Conservation (phyloP, 2,113 vertebrate species). For the Hipposideros armiger region DNA sequence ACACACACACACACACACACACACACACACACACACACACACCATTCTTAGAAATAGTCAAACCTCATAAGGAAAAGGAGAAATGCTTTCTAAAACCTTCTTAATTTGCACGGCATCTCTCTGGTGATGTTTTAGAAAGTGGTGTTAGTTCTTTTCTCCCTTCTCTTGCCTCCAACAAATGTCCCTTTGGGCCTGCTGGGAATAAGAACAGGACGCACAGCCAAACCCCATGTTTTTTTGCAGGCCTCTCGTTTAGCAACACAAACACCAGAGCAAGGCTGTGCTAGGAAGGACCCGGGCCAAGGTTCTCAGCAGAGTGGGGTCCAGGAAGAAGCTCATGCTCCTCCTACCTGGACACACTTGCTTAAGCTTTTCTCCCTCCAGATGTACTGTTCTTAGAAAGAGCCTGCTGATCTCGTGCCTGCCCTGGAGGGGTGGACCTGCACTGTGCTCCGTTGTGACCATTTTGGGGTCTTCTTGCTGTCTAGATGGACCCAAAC, state of each 20-base stretch:
- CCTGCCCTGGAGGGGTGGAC: background rate
- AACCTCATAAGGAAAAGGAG: background rate
- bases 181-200: background rate
- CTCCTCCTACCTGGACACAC: background rate
- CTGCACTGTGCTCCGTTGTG: background rate
- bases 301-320: background rate
- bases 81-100: background rate
- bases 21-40: background rate
- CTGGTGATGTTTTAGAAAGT: background rate
- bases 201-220: background rate
- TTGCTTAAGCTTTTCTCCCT: background rate
- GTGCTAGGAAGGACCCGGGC: background rate
- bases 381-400: background rate
- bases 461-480: background rate
- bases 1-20: too few relatives aligned
- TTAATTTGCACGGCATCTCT: background rate
- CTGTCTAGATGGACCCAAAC: background rate
- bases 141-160: background rate
- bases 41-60: background rate
- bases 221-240: background rate
- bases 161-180: background rate
- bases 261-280: background rate
- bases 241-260: background rate
- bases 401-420: background rate
- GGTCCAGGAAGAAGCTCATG: background rate